Base-by-base conservation (phyloP, 2,797 vertebrate genomes). In the Eurystomus glaucurus region DNA sequence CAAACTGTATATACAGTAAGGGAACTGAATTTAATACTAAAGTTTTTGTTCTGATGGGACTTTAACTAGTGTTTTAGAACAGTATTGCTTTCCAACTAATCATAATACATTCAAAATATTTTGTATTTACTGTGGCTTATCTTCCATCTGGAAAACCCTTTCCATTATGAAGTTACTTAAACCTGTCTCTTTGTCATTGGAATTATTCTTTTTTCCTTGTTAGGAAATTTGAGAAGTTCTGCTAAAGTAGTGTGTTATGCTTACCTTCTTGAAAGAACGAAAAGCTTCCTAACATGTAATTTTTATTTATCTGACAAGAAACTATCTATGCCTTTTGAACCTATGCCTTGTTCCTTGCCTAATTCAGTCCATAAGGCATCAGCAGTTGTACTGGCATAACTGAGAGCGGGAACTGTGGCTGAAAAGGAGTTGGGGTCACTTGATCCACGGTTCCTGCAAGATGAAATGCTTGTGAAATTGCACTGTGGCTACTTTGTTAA, bases 21-120 rank as follows among this genome's bases (percentile, higher is more conserved):
- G 39, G n/a, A 92, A 29, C 17, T 60, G 19, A 88, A 90, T 87
- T 83, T 93, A 92, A 35, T 75, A 25, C 20, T 80, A 5, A 80
- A 72, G 16, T 69, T 84, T 90, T 92, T 77, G 15, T 51, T 60
- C 33, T 77, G 11, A 4, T 77, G 64, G 46, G 94, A 77, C 37
- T 48, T 65, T 29, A n/a, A 22, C 26, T 66, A 37, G 23, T 60
- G 17, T 55, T 91, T 93, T 85, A 33, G 61, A 91, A 66, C 46
- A 23, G 2, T 60, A n/a, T 31, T 79, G 26, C n/a, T 93, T 92
- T 93, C 33, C 37, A 84, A 17, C 9, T 79, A 62, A 71, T 72
- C 46, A 39, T 79, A 71, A 65, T 57, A n/a, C 26, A 65, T 48
- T 79, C 3, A 85, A 58, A 87, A 82, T 54, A 61, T 31, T 87